Base-by-base conservation (phyloP, 1,140 invertebrate genomes). In the Stegodyphus dumicola region DNA sequence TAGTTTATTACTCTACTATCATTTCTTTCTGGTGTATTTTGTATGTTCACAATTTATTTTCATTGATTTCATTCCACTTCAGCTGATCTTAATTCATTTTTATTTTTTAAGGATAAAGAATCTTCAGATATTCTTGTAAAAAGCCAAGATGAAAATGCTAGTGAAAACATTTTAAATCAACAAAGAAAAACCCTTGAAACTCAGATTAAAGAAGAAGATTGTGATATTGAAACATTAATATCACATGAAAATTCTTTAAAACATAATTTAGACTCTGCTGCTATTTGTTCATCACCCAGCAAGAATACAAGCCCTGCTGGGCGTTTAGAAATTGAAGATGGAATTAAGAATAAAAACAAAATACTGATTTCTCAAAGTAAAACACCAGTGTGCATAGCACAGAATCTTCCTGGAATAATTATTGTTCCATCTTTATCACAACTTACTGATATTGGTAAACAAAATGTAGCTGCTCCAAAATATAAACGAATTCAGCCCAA, bases 401-500 rank as follows among this genome's bases (percentile, higher is more conserved):
- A 81, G 66, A 67, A 7, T 17, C 53, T 85, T 13, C 75, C 87
- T 48, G 69, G 77, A n/a, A 86, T 87, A 65, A 87, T 87, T 64
- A 87, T 87, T 70, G 54, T 86, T n/a, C 85, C 85, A 11, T 77
- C 77, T 52, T 67, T 85, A 67, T 18, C 75, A n/a, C 75, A 77
- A 52, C 60, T 87, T 71, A 60, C 56, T 7, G 67, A 78, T 11
- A 76, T 74, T 2, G 18, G 60, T 33, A 75, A 77, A 60, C 70
- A 64, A 70, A 56, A 15, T 67, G 17, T 51, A 15, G 15, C 6
- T 9, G 49, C 74, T 77, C 79, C 86, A 83, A 92, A 92, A 89
- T 92, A 92, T 89, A 92, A 92, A 90, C 88, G 89, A 73, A 91
- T 92, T 88, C 92, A 92, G 88, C 91, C 91, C 70, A 92, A 87